Percentiles rank a stretch among this genome's conserved stretches.
Conservation (phyloP, 2,797 vertebrate genomes). For the Poeciliopsis paucimaculata region DNA sequence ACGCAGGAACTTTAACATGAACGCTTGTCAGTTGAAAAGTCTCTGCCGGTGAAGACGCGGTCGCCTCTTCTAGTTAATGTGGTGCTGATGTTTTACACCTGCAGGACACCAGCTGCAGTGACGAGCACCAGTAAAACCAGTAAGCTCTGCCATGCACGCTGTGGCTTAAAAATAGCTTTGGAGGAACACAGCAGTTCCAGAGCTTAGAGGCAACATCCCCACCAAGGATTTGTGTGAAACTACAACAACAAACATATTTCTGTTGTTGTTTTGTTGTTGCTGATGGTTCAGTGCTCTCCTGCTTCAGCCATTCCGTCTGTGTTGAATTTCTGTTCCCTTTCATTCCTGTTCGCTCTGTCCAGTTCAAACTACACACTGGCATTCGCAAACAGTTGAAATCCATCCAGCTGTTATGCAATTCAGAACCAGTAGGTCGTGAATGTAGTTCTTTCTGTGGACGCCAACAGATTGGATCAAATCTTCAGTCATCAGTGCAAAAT, state of each 20-base stretch:
- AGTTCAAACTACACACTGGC: not conserved
- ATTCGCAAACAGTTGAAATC: not conserved
- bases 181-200: not conserved
- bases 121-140: not conserved
- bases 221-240: not conserved
- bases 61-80: not conserved
- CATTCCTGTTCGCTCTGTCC: not conserved
- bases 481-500: not conserved
- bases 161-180: not conserved
- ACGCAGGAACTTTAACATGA: not conserved
- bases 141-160: not conserved
- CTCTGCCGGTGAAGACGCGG: not conserved
- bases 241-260: not conserved
- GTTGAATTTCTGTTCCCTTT: not conserved
- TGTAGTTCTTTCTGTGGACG: not conserved
- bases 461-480: not conserved
- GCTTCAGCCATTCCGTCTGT: not conserved
- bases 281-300: not conserved
- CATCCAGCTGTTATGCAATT: not conserved
- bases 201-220: not conserved
- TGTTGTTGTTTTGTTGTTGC: not conserved
- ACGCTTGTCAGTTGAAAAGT: not conserved
- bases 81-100: not conserved
- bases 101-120: not conserved
- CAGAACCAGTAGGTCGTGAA: not conserved